phyloP scores from a whole-genome alignment of 2,797 vertebrate genomes.

The Apogon talboti region DNA sequence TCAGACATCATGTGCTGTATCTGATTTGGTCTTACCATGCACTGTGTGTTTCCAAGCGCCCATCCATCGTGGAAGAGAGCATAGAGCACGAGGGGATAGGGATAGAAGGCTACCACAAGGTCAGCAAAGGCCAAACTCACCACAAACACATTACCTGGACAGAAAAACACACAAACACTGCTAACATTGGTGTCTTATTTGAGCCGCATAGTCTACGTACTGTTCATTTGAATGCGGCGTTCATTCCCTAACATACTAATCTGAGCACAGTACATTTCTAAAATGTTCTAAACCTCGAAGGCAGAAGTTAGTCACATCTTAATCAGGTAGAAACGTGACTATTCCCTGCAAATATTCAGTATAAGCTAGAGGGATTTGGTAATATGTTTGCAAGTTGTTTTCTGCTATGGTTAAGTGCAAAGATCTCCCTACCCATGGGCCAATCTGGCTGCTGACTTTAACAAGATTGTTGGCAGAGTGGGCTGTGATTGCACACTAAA shows the following conservation, averaged over 20 bases:
- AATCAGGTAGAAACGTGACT: conserved; percentile 15
- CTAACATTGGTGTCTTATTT: conserved; percentile 6
- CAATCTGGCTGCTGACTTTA: conserved; percentile 17
- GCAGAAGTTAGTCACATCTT: neutral
- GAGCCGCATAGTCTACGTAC: neutral
- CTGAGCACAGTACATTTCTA: conserved; percentile 10
- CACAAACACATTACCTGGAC: conserved; percentile 84
- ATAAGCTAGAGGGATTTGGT: neutral
- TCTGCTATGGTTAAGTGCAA: no score
- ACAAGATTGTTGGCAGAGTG: conserved; percentile 38
- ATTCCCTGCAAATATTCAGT: conserved; percentile 18
- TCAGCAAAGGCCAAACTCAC: conserved; percentile 86
- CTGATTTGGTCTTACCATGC: conserved; percentile 73
- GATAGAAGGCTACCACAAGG: conserved; percentile 86
- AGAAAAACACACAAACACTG: conserved; percentile 37
- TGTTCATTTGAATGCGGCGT: conserved; percentile 16
- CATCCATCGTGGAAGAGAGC: conserved; percentile 86
- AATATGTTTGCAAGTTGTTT: no score
- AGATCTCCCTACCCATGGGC: no score
- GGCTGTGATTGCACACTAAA: conserved; percentile 43
- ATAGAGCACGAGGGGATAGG: conserved; percentile 85
- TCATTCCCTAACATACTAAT: conserved; percentile 30
- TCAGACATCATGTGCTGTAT: neutral
- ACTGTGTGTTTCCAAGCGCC: conserved; percentile 85
- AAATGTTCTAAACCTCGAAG: neutral